Base-by-base conservation (phyloP, 2,797 vertebrate genomes). In the Eleutherodactylus coqui region DNA sequence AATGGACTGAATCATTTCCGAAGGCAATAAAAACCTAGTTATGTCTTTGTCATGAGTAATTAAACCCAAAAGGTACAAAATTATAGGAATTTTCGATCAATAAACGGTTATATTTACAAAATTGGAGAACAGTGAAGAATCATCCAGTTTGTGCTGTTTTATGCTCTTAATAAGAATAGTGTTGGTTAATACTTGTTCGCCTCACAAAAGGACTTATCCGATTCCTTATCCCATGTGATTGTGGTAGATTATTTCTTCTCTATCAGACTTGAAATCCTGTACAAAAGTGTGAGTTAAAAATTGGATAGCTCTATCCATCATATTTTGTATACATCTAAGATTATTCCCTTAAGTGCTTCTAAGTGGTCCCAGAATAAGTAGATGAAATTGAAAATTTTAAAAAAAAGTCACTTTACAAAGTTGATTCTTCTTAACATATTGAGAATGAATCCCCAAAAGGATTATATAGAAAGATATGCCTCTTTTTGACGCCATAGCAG, bases 291-390 rank as follows among this genome's bases (percentile, higher is more conserved):
- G 45, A 62, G 49, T n/a, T 47, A n/a, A 83, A 81, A 76, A 78
- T 60, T 7, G 32, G 45, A 86, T 29, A 83, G 29, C 38, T 72
- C 27, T 47, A 55, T 78, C 75, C 72, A 83, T 84, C 72, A 75
- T 64, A 72, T 84, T 73, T 58, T 79, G 86, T 64, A 21, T 73
- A 58, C n/a, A 75, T 51, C 24, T 51, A 24, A 79, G 75, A 69
- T 87, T 27, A 84, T 53, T 87, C 82, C 86, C 75, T 84, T 87
- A 80, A 84, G 86, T 87, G 77, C 86, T 87, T 34, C 55, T 84
- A 84, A 87, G 82, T 87, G 86, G 69, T 80, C 69, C 82, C 70
- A 81, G 75, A 75, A 78, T 75, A 87, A 58, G 49, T 38, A 75
- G 21, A 36, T 83, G n/a, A 43, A 84, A 73, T 87, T 82, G 13